These are phyloP conservation scores for Brachionus manjavacas DNA, from an alignment of 1,140 invertebrate genomes.

Conservation along the genomic window DNA sequence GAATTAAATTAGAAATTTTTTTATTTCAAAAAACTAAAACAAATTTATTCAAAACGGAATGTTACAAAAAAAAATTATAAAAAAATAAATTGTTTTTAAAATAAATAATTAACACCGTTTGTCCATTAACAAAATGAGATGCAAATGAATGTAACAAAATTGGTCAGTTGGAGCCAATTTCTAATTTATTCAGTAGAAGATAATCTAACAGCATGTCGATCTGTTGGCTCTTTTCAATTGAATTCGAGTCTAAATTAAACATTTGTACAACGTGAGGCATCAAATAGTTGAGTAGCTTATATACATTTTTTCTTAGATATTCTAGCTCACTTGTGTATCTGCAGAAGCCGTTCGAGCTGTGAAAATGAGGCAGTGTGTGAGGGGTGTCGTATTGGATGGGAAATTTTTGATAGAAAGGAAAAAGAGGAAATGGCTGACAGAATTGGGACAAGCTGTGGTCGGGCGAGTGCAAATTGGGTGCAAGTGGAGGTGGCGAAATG, in stretches of 20 bases:
- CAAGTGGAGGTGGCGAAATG: not conserved
- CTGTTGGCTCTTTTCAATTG: not conserved
- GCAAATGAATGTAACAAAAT: not conserved
- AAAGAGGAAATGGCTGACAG: not conserved
- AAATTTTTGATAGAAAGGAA: conserved; percentile 3
- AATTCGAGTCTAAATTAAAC: not conserved
- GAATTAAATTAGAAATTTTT: not conserved
- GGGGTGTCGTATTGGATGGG: not conserved
- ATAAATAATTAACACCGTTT: not conserved
- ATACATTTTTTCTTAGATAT: conserved; percentile 25
- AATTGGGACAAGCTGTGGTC: not conserved
- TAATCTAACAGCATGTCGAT: conserved; percentile 1
- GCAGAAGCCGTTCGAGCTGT: not conserved
- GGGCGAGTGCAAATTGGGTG: not conserved
- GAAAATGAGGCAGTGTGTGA: not conserved
- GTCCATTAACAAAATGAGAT: not conserved
- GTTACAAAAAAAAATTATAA: not conserved
- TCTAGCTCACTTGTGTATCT: not conserved
- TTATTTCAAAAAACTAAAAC: not conserved
- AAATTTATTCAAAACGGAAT: not conserved
- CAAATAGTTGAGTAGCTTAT: not conserved
- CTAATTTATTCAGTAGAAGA: not conserved
- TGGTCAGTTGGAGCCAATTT: not conserved
- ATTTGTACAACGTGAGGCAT: conserved; percentile 4
- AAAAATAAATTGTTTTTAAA: not conserved